Evolutionary conservation across 2,888 invertebrate species (phyloP).

Genomic region (Calliopum simillimum): DNA sequence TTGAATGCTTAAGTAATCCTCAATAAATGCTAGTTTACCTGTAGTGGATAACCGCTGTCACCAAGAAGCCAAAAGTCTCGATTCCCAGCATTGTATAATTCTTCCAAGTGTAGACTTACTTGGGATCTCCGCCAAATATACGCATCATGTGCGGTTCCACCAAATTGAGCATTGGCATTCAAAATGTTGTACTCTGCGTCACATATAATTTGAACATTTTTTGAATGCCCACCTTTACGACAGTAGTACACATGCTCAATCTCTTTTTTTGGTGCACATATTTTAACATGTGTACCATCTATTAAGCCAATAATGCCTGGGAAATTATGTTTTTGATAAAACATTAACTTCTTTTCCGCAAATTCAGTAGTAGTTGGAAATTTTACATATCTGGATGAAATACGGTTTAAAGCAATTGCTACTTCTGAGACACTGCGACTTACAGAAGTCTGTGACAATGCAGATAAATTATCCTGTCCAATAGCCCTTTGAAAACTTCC

Average conservation of each 20-base stretch:
- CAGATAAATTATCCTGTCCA: slow-evolving; percentile 34
- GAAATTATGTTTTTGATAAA: slow-evolving; percentile 34
- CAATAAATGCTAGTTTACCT: slow-evolving; percentile 12
- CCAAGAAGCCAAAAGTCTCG: slow-evolving; percentile 35
- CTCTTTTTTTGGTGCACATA: slow-evolving; percentile 19
- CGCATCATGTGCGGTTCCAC: slow-evolving; percentile 32
- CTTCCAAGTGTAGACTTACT: neutral
- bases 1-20: too few species aligned
- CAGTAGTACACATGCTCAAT: slow-evolving; percentile 31
- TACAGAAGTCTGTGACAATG: slow-evolving; percentile 36
- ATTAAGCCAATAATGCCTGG: slow-evolving; percentile 36
- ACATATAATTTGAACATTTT: slow-evolving; percentile 35
- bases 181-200: slow-evolving; percentile 30
- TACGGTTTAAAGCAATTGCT: slow-evolving; percentile 36
- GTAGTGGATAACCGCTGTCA: slow-evolving; percentile 38
- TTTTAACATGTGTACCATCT: slow-evolving; percentile 28
- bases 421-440: slow-evolving; percentile 34
- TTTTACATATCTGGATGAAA: slow-evolving; percentile 30
- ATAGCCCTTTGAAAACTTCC: slow-evolving; percentile 35
- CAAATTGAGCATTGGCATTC: slow-evolving; percentile 20
- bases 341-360: slow-evolving; percentile 27
- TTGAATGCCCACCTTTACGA: slow-evolving; percentile 35
- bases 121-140: slow-evolving; percentile 26
- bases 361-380: slow-evolving; percentile 39
- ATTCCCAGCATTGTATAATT: slow-evolving; percentile 9